Conservation (phyloP, 2,888 invertebrate genomes). For the Pachydiplax longipennis region DNA sequence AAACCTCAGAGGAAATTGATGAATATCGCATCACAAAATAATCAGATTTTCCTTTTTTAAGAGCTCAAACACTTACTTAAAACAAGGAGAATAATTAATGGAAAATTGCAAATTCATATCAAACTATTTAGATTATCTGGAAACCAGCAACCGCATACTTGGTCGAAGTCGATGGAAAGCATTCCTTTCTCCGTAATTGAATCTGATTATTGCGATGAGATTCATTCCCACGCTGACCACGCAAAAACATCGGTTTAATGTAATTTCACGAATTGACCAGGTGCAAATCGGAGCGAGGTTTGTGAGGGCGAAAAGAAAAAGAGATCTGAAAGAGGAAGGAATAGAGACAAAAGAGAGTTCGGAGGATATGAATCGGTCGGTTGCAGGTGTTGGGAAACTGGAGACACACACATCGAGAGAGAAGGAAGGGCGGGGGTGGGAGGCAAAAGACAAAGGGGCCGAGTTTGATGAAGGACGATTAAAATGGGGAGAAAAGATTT, state of each 20-base stretch:
- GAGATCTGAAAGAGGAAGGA: conserved; percentile 11
- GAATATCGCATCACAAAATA: too few relatives aligned
- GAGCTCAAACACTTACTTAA: too few relatives aligned
- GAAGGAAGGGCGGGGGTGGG: neutral
- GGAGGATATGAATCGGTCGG: conserved; percentile 19
- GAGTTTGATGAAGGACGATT: neutral
- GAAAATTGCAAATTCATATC: too few relatives aligned
- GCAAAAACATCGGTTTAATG: neutral
- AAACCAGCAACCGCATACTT: too few relatives aligned
- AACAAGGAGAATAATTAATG: too few relatives aligned
- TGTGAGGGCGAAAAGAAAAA: neutral
- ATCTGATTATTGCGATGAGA: too few relatives aligned
- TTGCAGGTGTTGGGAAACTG: conserved; percentile 39
- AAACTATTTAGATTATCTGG: too few relatives aligned
- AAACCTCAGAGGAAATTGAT: too few relatives aligned
- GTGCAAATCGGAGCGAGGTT: neutral
- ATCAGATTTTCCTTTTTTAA: too few relatives aligned
- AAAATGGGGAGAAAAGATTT: neutral
- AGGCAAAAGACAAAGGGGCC: conserved; percentile 9
- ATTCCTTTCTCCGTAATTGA: too few relatives aligned
- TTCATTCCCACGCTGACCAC: neutral
- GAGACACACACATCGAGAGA: neutral
- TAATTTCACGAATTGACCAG: conserved; percentile 18
- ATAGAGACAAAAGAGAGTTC: conserved; percentile 30
- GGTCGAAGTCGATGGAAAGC: too few relatives aligned